Conservation (phyloP, 2,113 vertebrate genomes). For the Phylloscopus trochiloides region DNA sequence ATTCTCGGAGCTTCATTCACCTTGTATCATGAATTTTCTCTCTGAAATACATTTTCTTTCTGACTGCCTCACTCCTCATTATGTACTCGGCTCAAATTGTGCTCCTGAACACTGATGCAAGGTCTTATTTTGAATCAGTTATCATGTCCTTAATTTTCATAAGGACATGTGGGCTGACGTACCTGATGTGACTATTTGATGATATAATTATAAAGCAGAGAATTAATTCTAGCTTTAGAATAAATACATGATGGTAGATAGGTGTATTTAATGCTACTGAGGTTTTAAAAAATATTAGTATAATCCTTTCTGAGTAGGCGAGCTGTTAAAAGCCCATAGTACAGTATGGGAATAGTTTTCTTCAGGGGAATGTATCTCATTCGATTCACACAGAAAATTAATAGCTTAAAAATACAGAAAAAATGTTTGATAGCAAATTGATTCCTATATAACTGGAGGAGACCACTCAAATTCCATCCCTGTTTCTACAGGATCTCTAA, state of each 20-base stretch:
- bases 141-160: slow-evolving; percentile 16
- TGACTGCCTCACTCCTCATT: neutral
- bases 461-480: neutral
- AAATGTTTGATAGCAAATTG: neutral
- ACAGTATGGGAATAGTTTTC: neutral
- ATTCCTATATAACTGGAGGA: neutral
- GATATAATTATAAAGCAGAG: neutral
- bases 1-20: neutral
- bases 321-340: neutral
- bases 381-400: neutral
- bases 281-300: neutral
- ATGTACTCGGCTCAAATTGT: neutral
- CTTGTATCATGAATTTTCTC: neutral
- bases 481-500: neutral
- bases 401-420: neutral
- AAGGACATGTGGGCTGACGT: neutral
- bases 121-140: neutral
- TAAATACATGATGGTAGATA: neutral
- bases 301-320: slow-evolving; percentile 1
- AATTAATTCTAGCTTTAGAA: neutral
- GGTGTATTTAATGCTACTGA: neutral
- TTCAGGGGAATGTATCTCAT: neutral
- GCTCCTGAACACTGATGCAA: neutral
- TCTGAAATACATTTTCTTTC: slow-evolving; percentile 6
- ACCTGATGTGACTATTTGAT: slow-evolving; percentile 20